A percentile compares a stretch with the other conserved stretches of the same genome.
phyloP scores from a whole-genome alignment of 2,888 invertebrate species.

The Allacma fusca region DNA sequence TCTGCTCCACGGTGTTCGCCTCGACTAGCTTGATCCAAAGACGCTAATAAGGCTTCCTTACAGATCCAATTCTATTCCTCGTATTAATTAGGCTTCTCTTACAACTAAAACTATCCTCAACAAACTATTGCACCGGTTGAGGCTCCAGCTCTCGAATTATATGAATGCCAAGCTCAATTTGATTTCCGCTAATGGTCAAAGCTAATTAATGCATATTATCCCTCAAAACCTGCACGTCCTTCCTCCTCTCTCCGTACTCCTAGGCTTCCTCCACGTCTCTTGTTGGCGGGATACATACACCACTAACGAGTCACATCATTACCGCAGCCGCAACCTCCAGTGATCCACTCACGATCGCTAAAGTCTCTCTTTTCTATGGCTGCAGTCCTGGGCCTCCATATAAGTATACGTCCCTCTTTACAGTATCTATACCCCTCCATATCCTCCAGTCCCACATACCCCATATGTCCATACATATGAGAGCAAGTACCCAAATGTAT shows the following conservation, averaged over 20 bases:
- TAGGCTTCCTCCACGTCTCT: not conserved
- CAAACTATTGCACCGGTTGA: conserved; percentile 5
- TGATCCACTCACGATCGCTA: conserved; percentile 34
- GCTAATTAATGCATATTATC: conserved; percentile 51
- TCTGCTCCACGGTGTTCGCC: conserved; percentile 9
- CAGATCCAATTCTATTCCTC: conserved; percentile 47
- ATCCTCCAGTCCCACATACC: not conserved
- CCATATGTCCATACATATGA: not conserved
- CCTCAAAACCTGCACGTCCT: conserved; percentile 23
- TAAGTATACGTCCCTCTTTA: not conserved
- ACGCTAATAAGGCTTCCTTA: conserved; percentile 45
- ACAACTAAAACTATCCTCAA: conserved; percentile 7
- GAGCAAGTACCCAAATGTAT: conserved; percentile 4
- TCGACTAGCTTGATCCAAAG: conserved; percentile 39
- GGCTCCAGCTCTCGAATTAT: conserved; percentile 37
- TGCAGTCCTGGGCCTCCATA: not conserved
- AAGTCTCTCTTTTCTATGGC: conserved; percentile 14
- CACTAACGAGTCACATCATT: conserved; percentile 45
- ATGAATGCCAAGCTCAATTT: conserved; percentile 49
- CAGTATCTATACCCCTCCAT: not conserved
- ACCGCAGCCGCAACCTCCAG: conserved; percentile 40
- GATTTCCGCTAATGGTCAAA: conserved; percentile 53
- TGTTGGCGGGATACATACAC: conserved; percentile 18
- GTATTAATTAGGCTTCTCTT: conserved; percentile 48
- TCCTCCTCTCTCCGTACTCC: conserved; percentile 3